Conservation (phyloP, 2,888 invertebrate genomes). For the Cheilosia vernalis region DNA sequence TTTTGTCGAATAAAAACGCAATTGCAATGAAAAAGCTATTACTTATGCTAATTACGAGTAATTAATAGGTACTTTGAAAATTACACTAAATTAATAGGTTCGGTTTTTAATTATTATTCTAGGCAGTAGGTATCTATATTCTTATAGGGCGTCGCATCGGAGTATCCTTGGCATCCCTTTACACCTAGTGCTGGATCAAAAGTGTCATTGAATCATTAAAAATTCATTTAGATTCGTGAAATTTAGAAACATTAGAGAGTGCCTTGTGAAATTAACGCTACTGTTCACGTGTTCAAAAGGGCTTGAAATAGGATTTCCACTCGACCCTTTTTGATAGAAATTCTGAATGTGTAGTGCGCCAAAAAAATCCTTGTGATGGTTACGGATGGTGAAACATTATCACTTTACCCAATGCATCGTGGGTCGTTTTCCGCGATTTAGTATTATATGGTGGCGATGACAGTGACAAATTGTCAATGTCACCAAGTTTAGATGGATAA, state of each 20-base stretch:
- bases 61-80: background rate
- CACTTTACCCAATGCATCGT: background rate
- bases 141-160: background rate
- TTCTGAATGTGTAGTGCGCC: no score
- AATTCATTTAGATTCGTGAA: no score
- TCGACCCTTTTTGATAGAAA: background rate
- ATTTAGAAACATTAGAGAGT: no score
- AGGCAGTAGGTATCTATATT: no score
- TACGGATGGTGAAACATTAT: background rate
- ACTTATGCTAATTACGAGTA: background rate
- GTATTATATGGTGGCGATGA: background rate
- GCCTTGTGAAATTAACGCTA: background rate
- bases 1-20: background rate
- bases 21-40: background rate
- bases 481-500: background rate
- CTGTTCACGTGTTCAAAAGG: slow-evolving; percentile 6
- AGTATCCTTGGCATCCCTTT: background rate
- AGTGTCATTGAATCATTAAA: no score
- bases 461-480: slow-evolving; percentile 27
- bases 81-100: background rate
- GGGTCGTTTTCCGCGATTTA: slow-evolving; percentile 4
- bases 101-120: background rate
- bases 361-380: background rate
- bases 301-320: slow-evolving; percentile 8
- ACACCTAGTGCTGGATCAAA: no score